phyloP scores from a whole-genome alignment of 2,113 vertebrate genomes.

The Muntiacus reevesi region DNA sequence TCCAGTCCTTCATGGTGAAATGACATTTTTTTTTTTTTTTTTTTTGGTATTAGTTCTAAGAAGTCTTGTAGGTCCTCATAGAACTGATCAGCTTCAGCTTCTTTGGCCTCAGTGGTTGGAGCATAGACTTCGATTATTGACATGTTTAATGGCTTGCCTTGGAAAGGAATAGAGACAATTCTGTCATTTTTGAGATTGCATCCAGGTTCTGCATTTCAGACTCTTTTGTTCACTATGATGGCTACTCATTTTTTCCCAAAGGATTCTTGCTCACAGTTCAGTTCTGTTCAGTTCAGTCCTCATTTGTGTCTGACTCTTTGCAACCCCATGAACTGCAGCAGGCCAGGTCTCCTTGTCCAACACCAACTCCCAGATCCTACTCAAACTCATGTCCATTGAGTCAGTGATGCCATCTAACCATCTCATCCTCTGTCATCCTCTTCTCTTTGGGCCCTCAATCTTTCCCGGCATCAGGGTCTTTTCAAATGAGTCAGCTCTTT shows the following conservation, averaged over 20 bases:
- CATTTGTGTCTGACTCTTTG: fast-evolving
- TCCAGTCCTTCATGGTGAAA: not conserved
- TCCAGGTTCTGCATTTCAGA: not conserved
- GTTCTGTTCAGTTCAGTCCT: not conserved
- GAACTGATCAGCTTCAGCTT: not conserved
- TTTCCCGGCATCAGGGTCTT: not conserved
- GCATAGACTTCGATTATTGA: not conserved
- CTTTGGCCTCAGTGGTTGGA: not conserved
- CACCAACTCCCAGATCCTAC: fast-evolving
- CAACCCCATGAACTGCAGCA: not conserved
- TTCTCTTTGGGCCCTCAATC: not conserved
- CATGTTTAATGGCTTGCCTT: not conserved
- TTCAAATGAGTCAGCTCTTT: not conserved
- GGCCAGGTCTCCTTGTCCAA: not conserved
- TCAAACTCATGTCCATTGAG: not conserved
- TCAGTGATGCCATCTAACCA: not conserved
- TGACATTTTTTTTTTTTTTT: not conserved
- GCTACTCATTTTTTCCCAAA: not conserved
- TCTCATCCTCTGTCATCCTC: not conserved
- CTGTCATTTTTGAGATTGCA: not conserved
- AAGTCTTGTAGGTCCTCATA: not conserved
- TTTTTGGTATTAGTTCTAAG: not conserved
- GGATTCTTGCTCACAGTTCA: not conserved
- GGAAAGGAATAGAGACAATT: not conserved
- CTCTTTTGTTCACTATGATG: not conserved